These are phyloP conservation scores for Epistrophella euchroma DNA, from an alignment of 2,888 invertebrate species.

Conservation along the genomic window DNA sequence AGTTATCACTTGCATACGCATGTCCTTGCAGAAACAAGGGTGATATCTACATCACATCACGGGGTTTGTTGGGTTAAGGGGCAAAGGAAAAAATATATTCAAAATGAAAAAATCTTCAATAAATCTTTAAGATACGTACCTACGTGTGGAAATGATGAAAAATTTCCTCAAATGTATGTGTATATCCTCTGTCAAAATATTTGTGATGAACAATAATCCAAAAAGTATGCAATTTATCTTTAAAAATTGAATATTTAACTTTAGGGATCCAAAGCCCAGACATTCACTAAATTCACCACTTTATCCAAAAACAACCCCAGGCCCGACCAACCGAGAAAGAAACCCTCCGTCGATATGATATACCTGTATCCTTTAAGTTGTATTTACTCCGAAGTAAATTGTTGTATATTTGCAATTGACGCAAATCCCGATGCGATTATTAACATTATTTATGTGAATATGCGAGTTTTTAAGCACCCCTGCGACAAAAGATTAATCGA, in stretches of 20 bases:
- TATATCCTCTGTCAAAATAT: slow-evolving; percentile 15
- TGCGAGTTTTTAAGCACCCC: slow-evolving; percentile 43
- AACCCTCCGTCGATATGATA: slow-evolving; percentile 27
- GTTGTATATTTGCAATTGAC: slow-evolving; percentile 45
- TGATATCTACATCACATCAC: slow-evolving; percentile 39
- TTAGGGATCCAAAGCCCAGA: slow-evolving; percentile 28
- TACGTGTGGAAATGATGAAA: slow-evolving; percentile 42
- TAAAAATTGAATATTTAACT: background rate
- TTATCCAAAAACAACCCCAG: slow-evolving; percentile 32
- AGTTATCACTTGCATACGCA: slow-evolving; percentile 51
- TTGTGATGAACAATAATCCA: slow-evolving; percentile 61
- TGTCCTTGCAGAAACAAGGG: slow-evolving; percentile 46
- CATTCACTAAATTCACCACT: slow-evolving; percentile 50
- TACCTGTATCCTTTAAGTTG: slow-evolving; percentile 30
- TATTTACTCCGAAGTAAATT: slow-evolving; percentile 54
- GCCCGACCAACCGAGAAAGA: slow-evolving; percentile 38
- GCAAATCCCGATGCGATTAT: slow-evolving; percentile 56
- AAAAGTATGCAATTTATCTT: slow-evolving; percentile 57
- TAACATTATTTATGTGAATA: slow-evolving; percentile 66
- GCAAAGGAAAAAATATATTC: slow-evolving; percentile 31
- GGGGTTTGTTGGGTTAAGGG: slow-evolving; percentile 48
- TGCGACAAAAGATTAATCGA: background rate
- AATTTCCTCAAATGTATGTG: slow-evolving; percentile 5
- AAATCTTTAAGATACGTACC: slow-evolving; percentile 57
- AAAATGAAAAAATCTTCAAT: slow-evolving; percentile 40